Base-by-base conservation (phyloP, 1,140 invertebrate genomes). In the Homalodisca vitripennis region DNA sequence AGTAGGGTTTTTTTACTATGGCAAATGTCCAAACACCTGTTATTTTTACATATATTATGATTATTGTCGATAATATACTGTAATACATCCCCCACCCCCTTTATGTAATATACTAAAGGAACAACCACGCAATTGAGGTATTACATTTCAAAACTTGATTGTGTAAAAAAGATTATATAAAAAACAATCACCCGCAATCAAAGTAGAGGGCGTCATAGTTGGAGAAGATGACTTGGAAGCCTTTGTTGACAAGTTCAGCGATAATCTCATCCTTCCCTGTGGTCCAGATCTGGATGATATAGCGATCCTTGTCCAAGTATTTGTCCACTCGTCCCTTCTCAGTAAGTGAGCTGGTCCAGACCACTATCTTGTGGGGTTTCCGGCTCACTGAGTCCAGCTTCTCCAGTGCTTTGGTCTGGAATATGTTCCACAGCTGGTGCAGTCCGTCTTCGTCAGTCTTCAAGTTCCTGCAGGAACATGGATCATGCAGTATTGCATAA, bases 261-360 rank as follows among this genome's bases (percentile, higher is more conserved):
- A 94, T 85, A 26, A 87, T 82, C 0, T 78, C 71, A 74, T 93
- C 90, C 0, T 83, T 83, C 0, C 77, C 77, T 0, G 80, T 75
- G 0, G 80, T 87, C 92, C 92, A 94, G 29, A 93, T 88, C 80
- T 91, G 73, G 73, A 95, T 89, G 20, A 94, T 91, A 75, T 94
- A 94, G 3, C 88, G 85, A 1, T 84, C 74, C 1, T 88, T 88
- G 74, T 90, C 84, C 20, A 94, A 76, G 78, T 87, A 88, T 41
- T 87, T 76, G 13, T 88, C 83, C 6, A 92, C 79, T 1, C 87
- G 85, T 2, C 84, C 81, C 70, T 82, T 82, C 22, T 87, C 84
- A 0, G 92, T 93, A 1, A 95, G 78, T 0, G 85, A 86, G 74
- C 91, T 93, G 0, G 92, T 94, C 92, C 92, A 95, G n/a, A 94